A percentile compares a stretch with the other conserved stretches of the same genome.
These are phyloP conservation scores for Brachionus calyciflorus DNA, from an alignment of 1,140 invertebrate species.

Conservation along the genomic window DNA sequence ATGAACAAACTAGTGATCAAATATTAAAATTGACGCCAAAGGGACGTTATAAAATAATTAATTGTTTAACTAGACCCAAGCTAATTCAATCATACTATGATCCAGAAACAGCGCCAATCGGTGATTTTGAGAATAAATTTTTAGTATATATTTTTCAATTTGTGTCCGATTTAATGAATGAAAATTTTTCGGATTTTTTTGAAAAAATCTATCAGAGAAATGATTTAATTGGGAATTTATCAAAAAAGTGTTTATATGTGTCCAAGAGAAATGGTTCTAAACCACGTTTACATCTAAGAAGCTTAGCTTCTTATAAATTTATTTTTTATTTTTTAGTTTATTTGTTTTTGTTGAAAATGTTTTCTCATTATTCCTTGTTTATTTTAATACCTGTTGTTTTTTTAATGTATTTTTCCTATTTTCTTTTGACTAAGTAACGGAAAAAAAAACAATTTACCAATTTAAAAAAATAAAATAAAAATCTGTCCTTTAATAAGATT, in stretches of 20 bases:
- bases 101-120: not conserved
- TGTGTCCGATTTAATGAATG: slow-evolving; percentile 26
- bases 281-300: not conserved
- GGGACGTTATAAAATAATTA: slow-evolving; percentile 5
- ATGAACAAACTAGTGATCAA: not conserved
- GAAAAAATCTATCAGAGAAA: not conserved
- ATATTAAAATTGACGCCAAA: not conserved
- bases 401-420: too few species aligned
- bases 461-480: too few species aligned
- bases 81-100: not conserved
- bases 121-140: slow-evolving; percentile 34
- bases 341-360: not conserved
- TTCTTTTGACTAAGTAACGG: too few species aligned
- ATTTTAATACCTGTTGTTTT: slow-evolving; percentile 12
- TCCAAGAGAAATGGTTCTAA: not conserved
- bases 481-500: too few species aligned
- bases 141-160: slow-evolving; percentile 8
- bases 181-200: not conserved
- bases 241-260: slow-evolving; percentile 4
- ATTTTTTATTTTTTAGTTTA: slow-evolving; percentile 43
- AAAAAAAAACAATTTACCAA: too few species aligned
- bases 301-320: slow-evolving; percentile 37
- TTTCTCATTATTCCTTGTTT: not conserved
- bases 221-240: not conserved
- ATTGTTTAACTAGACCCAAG: not conserved